Evolutionary conservation across 2,888 invertebrate genomes (phyloP), one percentile per base, ranked within the genome.

Genomic region (Rotaria socialis): DNA sequence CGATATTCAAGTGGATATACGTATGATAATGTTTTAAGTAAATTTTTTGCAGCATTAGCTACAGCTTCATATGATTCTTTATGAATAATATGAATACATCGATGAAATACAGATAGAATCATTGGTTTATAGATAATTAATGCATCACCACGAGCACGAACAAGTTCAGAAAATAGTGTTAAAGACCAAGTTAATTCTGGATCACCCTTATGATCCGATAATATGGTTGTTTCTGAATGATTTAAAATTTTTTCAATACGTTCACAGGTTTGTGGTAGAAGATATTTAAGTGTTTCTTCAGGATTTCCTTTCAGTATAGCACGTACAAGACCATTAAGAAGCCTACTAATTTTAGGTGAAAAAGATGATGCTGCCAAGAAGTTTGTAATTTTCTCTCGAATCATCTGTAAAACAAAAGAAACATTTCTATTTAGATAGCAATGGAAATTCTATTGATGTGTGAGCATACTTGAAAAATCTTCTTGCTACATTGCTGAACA

Each of bases 61-160:
- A 94, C 93, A 84, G 94, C 92, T 80, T 92, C 92, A 88, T 93
- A 93, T 0, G 94, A 94, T 87, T 94, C 93, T 85, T 93, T 93
- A 85, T 94, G 94, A 88, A 93, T 93, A 87, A 95, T 92, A 88
- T 94, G 93, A 55, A 95, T 90, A 16, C 94, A 93, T 85, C 93
- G 93, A 89, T 94, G 94, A 85, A 96, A 90, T n/a, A 95, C 93
- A 4, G 92, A 92, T 41, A 93, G 90, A 19, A 96, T 90, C 35
- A 93, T 91, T 14, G 94, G 93, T 86, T 94, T 92, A 90, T 95
- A 94, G n/a, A 93, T 93, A 52, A 94, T 88, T 52, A 95, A 90
- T 85, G 93, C 93, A 0, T 91, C 90, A 8, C 94, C 94, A 86
- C 93, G 93, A 87, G 94, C 94, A 89, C 94, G 93, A 3, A 94